Evolutionary conservation across 2,797 vertebrate species (phyloP).

Genomic region (Pagetopsis macropterus): DNA sequence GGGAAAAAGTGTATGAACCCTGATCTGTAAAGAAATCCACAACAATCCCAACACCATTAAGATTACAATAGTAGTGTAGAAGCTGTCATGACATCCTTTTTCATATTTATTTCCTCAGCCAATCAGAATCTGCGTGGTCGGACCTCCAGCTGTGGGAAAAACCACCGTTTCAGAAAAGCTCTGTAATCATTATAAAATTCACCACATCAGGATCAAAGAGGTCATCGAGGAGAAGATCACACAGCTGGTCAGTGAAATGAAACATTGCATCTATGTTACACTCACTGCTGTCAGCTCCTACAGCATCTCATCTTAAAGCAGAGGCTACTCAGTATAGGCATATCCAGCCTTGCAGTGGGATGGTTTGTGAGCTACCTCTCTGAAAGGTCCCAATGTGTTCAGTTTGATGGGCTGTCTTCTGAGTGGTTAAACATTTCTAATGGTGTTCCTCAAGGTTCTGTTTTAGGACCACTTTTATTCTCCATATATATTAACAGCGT

Average conservation of each 20-base stretch:
- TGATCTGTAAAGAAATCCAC: neutral
- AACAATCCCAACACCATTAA: neutral
- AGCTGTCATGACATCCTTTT: neutral
- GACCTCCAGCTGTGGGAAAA: constrained; percentile 93
- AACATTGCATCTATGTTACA: neutral
- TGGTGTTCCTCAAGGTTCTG: no score
- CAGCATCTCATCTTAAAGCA: no score
- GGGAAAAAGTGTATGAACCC: no score
- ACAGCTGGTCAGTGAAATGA: constrained; percentile 85
- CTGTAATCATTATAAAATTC: constrained; percentile 88
- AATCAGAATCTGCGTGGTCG: constrained; percentile 88
- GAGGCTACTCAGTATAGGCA: no score
- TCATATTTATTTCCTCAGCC: constrained; percentile 80
- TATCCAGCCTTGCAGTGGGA: no score
- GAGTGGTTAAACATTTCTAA: no score
- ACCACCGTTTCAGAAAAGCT: constrained; percentile 85
- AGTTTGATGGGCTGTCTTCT: no score
- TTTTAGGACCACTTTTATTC: no score
- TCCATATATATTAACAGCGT: no score
- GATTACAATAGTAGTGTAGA: neutral
- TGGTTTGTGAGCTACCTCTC: no score
- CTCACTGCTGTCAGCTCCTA: neutral
- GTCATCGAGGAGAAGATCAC: constrained; percentile 84
- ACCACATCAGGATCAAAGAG: constrained; percentile 84
- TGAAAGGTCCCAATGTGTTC: no score